phyloP scores from a whole-genome alignment of 2,113 vertebrate genomes.

The Thalassoma bifasciatum region DNA sequence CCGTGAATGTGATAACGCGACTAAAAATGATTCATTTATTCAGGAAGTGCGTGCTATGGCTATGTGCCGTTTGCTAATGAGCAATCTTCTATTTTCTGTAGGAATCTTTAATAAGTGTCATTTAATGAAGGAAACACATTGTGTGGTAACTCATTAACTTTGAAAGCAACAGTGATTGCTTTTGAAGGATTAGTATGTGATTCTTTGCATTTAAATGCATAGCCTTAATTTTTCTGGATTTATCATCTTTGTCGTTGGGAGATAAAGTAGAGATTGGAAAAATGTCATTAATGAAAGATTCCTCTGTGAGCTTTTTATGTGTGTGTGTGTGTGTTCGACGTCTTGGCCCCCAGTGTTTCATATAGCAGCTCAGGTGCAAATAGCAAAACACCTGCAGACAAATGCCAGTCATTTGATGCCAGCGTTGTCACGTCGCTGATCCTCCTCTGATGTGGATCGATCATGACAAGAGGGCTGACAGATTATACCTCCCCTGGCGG shows the following conservation, averaged over 20 bases:
- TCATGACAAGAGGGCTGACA: slow-evolving; percentile 51
- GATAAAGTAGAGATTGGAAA: slow-evolving; percentile 67
- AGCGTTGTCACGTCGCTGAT: slow-evolving; percentile 45
- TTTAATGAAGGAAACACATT: slow-evolving; percentile 77
- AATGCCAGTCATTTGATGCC: slow-evolving; percentile 48
- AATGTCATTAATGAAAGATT: slow-evolving; percentile 56
- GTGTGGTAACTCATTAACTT: slow-evolving; percentile 78
- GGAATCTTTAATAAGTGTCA: slow-evolving; percentile 75
- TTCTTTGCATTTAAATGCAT: slow-evolving; percentile 70
- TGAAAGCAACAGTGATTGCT: slow-evolving; percentile 76
- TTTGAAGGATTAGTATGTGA: slow-evolving; percentile 71
- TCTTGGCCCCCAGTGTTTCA: neutral
- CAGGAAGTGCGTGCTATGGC: slow-evolving; percentile 40
- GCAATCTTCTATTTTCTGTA: slow-evolving; percentile 68
- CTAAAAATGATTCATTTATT: slow-evolving; percentile 65
- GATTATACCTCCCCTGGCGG: slow-evolving; percentile 45
- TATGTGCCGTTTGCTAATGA: slow-evolving; percentile 64
- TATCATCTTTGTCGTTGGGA: slow-evolving; percentile 45
- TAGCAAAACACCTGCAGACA: slow-evolving; percentile 6
- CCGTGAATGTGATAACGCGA: slow-evolving; percentile 51
- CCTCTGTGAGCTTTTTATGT: neutral
- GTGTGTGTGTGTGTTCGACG: neutral
- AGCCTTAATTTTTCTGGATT: slow-evolving; percentile 54
- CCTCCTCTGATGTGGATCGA: slow-evolving; percentile 50
- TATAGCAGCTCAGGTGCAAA: slow-evolving; percentile 12